Evolutionary conservation across 2,888 invertebrate genomes (phyloP).

Genomic region (Dione juno): DNA sequence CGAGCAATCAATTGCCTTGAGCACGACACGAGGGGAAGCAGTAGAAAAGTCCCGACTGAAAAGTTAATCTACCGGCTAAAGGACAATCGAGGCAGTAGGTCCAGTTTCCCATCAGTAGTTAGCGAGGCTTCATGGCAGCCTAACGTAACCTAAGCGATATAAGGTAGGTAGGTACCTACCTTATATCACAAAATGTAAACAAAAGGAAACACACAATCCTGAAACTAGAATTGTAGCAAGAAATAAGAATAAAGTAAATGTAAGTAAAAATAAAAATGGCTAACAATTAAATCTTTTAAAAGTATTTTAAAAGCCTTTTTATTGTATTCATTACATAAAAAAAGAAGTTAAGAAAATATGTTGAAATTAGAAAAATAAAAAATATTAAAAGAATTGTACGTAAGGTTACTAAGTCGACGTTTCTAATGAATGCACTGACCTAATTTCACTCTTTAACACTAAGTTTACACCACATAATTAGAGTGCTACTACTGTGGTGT

Average conservation of each 20-base stretch:
- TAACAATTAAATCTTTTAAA: neutral
- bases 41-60: too few species aligned
- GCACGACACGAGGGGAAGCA: too few species aligned
- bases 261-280: neutral
- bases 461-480: constrained; percentile 26
- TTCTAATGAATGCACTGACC: constrained; percentile 20
- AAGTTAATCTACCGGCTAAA: too few species aligned
- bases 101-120: too few species aligned
- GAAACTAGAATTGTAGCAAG: neutral
- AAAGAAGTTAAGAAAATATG: constrained; percentile 12
- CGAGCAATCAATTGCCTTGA: too few species aligned
- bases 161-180: too few species aligned
- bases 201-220: too few species aligned
- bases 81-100: too few species aligned
- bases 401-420: constrained; percentile 15
- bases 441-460: constrained; percentile 20
- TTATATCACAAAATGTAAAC: too few species aligned
- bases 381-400: constrained; percentile 20
- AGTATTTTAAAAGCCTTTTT: neutral
- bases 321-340: constrained; percentile 7
- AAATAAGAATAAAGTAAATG: neutral
- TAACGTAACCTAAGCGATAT: too few species aligned
- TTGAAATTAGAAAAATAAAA: constrained; percentile 16
- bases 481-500: constrained; percentile 14
- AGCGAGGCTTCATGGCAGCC: too few species aligned